Evolutionary conservation across 2,797 vertebrate species (phyloP), one percentile per base, ranked within the genome.

Genomic region (Peromyscus aztecus): DNA sequence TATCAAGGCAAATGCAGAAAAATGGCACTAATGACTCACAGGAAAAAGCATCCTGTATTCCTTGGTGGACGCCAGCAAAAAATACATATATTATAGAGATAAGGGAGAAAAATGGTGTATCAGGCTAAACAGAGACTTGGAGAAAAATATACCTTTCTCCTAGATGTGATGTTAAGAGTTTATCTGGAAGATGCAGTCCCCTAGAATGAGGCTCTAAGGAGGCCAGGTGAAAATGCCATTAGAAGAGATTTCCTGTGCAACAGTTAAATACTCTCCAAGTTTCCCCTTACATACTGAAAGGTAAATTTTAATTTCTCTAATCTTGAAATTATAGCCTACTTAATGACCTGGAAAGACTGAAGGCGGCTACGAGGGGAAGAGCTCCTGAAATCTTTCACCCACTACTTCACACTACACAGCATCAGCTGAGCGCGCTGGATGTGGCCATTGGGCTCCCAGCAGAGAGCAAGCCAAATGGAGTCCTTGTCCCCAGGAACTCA

Each of bases 51-150:
- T 52, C 87, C 65, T 61, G 34, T 65, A 80, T 78, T 91, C 71
- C n/a, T 75, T 55, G 21, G 73, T 46, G 9, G 95, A n/a, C 37
- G 5, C 61, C 8, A 96, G 63, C 23, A 52, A 85, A 81, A 17
- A 24, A 4, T 95, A 4, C 9, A 92, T 86, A 83, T 67, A 6
- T 24, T 95, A n/a, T 90, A 13, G 75, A 91, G 16, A 73, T 80
- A 91, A 82, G 43, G 40, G 52, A 86, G n/a, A 31, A 87, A 95
- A 85, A 83, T 4, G 59, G 61, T 82, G 73, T 96, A 87, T 69
- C 2, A 0, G 61, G 17, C 34, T 91, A 87, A 86, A 91, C 4
- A 59, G 57, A 89, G 43, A 71, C 19, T 23, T 57, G 71, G 63
- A 61, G 59, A 73, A 87, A 59, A 87, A 55, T 65, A 55, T 3